phyloP scores from a whole-genome alignment of 2,797 vertebrate species.

The Rhinoraja longicauda region DNA sequence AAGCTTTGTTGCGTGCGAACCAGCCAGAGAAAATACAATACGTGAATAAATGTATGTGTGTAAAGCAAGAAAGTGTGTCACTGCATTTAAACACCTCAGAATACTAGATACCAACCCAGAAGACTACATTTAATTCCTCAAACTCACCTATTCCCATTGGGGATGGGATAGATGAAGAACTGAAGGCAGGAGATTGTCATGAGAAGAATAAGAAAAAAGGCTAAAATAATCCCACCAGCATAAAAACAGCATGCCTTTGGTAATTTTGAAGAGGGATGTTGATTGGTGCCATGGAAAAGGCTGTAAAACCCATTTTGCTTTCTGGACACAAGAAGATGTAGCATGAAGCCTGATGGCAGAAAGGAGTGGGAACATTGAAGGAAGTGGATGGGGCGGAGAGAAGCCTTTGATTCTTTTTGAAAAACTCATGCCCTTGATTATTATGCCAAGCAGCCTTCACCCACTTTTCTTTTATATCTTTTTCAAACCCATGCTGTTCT shows the following conservation, averaged over 20 bases:
- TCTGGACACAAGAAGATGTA: background rate
- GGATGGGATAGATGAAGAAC: background rate
- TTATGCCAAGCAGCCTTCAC: background rate
- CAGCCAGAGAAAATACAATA: too few relatives aligned
- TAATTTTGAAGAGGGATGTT: background rate
- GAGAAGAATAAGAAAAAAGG: background rate
- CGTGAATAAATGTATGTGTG: too few relatives aligned
- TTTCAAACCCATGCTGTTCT: too few relatives aligned
- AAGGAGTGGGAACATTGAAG: background rate
- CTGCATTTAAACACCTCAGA: background rate
- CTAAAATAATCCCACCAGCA: background rate
- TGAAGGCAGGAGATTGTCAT: background rate
- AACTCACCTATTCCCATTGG: background rate
- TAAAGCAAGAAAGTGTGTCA: background rate
- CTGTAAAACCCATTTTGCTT: background rate
- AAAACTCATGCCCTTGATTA: background rate
- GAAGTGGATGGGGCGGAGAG: too few relatives aligned
- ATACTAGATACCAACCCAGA: background rate
- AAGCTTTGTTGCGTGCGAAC: too few relatives aligned
- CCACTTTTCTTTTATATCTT: background rate
- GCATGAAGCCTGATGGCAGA: background rate
- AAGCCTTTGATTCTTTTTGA: background rate
- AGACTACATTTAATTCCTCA: background rate
- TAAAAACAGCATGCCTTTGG: background rate
- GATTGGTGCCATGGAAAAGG: background rate